Percentiles rank a stretch among this genome's conserved stretches.
Conservation (phyloP, 2,888 invertebrate genomes). For the Cylindroiulus punctatus region DNA sequence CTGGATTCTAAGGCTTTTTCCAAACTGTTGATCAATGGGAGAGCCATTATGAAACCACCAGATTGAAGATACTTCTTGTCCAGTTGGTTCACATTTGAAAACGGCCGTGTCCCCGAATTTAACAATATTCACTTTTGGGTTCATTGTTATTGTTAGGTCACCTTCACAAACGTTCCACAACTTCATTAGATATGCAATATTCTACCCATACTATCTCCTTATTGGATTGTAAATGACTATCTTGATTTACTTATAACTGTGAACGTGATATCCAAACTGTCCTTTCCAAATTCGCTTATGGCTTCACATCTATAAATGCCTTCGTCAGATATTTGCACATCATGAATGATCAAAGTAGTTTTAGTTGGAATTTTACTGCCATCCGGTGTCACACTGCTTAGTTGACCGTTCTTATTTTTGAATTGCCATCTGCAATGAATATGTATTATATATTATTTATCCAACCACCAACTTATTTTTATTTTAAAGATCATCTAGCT, state of each 20-base stretch:
- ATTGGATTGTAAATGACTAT: no score
- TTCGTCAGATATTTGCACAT: neutral
- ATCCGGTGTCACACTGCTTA: neutral
- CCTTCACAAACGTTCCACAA: neutral
- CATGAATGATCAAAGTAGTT: conserved; percentile 3
- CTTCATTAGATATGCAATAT: neutral
- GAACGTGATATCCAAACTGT: conserved; percentile 10
- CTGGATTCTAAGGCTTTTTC: neutral
- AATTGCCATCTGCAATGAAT: neutral
- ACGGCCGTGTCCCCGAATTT: neutral
- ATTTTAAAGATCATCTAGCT: no score
- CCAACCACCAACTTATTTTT: neutral
- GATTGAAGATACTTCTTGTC: neutral
- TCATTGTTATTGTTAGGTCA: neutral
- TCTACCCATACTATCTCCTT: neutral
- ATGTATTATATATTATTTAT: neutral
- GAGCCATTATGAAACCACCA: conserved; percentile 48
- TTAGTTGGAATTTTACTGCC: neutral
- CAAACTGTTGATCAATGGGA: neutral
- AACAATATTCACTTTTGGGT: neutral
- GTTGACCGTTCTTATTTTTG: neutral
- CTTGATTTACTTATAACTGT: neutral
- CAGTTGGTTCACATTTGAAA: conserved; percentile 50
- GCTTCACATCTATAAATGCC: conserved; percentile 52
- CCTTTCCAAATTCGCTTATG: conserved; percentile 50